A percentile compares a stretch with the other conserved stretches of the same genome.
Evolutionary conservation across 2,113 vertebrate genomes (phyloP).

Genomic region (Eira barbara): DNA sequence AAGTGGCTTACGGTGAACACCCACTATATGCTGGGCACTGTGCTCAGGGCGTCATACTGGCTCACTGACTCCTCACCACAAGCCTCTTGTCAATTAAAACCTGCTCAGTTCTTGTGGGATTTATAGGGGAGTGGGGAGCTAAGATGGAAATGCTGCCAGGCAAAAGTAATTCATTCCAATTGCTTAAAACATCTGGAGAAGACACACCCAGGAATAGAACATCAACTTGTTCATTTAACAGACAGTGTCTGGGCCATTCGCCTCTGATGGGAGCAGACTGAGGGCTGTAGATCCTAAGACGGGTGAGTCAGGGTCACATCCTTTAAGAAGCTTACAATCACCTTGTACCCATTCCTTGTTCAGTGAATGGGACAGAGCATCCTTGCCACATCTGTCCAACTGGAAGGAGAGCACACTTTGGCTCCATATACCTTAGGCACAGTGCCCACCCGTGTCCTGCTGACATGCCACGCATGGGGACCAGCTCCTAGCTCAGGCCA

Average conservation of each 20-base stretch:
- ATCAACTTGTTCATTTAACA: background rate
- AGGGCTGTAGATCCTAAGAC: background rate
- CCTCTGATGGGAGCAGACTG: background rate
- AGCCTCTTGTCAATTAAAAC: background rate
- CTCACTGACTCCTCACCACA: background rate
- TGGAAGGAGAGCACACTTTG: background rate
- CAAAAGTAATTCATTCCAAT: background rate
- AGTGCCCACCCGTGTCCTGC: background rate
- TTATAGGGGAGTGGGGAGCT: background rate
- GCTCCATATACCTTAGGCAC: background rate
- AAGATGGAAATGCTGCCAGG: background rate
- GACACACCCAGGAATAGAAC: background rate
- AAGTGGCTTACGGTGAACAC: background rate
- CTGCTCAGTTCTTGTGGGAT: background rate
- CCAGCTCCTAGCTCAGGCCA: background rate
- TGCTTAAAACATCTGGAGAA: background rate
- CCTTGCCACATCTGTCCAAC: background rate
- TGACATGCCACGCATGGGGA: too few species aligned
- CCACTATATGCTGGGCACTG: background rate
- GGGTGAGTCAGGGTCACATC: background rate
- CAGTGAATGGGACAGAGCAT: background rate
- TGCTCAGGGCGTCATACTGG: background rate
- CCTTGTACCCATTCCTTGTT: background rate
- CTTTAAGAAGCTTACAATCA: background rate
- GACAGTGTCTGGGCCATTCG: background rate